Percentiles rank a stretch among this genome's conserved stretches.
phyloP scores from a whole-genome alignment of 2,797 vertebrate genomes.

The Phoxinus dragarum region DNA sequence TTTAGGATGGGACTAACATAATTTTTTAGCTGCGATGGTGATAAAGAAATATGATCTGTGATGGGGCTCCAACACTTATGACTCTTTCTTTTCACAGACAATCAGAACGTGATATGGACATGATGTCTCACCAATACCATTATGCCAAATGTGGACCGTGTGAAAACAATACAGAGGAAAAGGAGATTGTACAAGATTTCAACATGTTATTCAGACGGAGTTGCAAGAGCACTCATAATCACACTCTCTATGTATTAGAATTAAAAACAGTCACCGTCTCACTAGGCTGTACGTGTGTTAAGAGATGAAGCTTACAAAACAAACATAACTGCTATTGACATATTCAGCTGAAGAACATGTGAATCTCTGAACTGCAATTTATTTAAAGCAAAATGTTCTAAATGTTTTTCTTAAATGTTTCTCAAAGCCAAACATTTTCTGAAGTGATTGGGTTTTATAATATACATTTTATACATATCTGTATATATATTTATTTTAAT shows the following conservation, averaged over 20 bases:
- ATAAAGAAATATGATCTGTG: background rate
- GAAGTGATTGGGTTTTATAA: background rate
- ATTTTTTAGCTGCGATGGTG: background rate
- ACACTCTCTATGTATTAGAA: rapidly evolving
- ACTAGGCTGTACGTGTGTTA: conserved; percentile 24
- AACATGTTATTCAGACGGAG: background rate
- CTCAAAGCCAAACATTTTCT: background rate
- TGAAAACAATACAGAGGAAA: rapidly evolving
- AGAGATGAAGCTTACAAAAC: background rate
- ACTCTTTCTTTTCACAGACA: background rate
- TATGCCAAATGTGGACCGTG: background rate
- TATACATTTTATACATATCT: background rate
- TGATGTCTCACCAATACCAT: rapidly evolving
- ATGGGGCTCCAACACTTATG: background rate
- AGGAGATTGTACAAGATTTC: background rate
- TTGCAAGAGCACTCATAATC: rapidly evolving
- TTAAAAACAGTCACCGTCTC: background rate
- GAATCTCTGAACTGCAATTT: background rate
- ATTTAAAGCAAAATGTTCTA: background rate
- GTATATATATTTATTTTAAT: background rate
- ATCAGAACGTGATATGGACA: rapidly evolving
- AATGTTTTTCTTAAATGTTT: background rate
- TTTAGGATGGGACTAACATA: background rate
- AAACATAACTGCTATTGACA: background rate
- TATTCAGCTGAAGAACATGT: background rate